Evolutionary conservation across 64 coral and sea anemone genomes (phyloP).

Genomic region (Trachythela sp.): DNA sequence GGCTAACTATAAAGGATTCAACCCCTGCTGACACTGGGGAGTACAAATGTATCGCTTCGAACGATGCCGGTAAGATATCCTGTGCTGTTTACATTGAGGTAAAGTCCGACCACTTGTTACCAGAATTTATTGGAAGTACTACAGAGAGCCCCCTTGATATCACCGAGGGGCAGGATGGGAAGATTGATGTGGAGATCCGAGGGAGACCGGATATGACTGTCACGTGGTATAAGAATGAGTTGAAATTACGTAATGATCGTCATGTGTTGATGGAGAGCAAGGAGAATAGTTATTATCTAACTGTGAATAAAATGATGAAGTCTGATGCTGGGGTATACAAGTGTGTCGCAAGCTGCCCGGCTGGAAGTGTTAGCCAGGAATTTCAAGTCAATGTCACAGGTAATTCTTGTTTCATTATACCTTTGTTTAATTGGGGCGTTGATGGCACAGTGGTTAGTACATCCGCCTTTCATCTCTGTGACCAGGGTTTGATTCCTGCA

Average conservation of each 20-base stretch:
- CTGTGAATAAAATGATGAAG: neutral
- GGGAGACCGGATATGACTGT: neutral
- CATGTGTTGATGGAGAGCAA: neutral
- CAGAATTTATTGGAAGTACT: conserved; percentile 13
- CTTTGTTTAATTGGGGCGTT: no score
- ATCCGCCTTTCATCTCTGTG: no score
- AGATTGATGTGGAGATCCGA: conserved; percentile 9
- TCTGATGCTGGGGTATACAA: neutral
- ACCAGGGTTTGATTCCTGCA: no score
- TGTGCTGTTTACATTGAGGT: conserved; percentile 5
- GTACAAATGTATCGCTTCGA: neutral
- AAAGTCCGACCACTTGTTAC: neutral
- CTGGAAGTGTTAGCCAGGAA: neutral
- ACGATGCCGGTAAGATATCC: neutral
- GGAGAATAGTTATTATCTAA: neutral
- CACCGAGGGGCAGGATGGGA: neutral
- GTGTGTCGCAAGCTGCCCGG: neutral
- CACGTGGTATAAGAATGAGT: neutral
- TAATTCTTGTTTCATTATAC: no score
- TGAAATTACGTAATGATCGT: conserved; percentile 6
- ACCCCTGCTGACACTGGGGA: neutral
- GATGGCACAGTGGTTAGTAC: no score
- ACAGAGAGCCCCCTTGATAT: neutral
- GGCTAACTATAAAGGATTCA: neutral
- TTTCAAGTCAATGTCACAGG: conserved; percentile 17